Evolutionary conservation across 2,113 vertebrate species (phyloP), one percentile per base, ranked within the genome.

Genomic region (Erythrolamprus reginae): DNA sequence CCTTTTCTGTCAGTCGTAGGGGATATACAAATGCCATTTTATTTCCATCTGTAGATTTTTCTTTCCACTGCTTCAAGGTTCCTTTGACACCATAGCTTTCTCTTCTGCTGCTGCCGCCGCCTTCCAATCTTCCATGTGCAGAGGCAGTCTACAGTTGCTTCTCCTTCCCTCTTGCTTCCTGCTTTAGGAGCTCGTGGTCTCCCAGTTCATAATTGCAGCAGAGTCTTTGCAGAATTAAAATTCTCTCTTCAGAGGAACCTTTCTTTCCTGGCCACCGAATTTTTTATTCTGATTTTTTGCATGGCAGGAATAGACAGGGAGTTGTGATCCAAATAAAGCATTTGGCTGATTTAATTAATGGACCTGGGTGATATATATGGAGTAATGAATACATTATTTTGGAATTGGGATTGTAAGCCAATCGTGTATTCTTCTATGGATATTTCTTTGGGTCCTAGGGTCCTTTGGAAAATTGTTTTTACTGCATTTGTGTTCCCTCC

Each of bases 371-470:
- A 8, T 53, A 50, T 51, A 61, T 84, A 28, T 28, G 47, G 56
- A 90, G 13, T 86, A 86, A 70, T 42, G 15, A 91, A 88, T 65
- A 15, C 15, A 33, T 88, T 91, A 84, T 88, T 88, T 55, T 84
- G 21, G 42, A 90, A n/a, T 13, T 65, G 13, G 47, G 33, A 42
- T 52, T 52, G 23, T 38, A 47, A 45, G 2, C 26, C 23, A 19
- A 23, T 61, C 51, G 10, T 42, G 70, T 21, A 38, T 77, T 77
- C n/a, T 77, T 42, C 70, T 21, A 77, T 38, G 65, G 65, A 9
- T 38, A 77, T 38, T 38, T 77, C 33, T 77, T 38, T 77, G 65
- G 65, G 33, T 77, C n/a, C 65, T 8, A 77, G 17, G 6, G 1
- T 77, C 33, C 2, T 26, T 33, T 17, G 51, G 45, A 58, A 5